phyloP scores from a whole-genome alignment of 2,113 vertebrate genomes.

The Anguilla japonica region DNA sequence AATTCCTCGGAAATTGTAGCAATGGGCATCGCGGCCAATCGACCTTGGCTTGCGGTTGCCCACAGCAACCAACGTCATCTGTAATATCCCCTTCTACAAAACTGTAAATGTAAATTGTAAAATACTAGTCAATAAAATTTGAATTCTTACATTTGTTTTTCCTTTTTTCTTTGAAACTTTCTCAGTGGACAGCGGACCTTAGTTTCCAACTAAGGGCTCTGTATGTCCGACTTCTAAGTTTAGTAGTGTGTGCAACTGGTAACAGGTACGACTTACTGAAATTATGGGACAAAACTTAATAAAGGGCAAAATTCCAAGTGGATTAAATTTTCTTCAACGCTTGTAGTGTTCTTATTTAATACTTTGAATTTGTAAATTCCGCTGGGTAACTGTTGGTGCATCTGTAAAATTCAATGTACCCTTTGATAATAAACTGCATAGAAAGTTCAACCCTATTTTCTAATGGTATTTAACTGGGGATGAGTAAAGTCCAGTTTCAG shows the following conservation, averaged over 20 bases:
- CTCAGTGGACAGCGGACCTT: constrained; percentile 5
- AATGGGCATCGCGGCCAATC: neutral
- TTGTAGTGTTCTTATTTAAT: constrained; percentile 12
- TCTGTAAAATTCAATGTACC: constrained; percentile 23
- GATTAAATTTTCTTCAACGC: neutral
- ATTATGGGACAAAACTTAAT: neutral
- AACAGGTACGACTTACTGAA: neutral
- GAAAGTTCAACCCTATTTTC: constrained; percentile 36
- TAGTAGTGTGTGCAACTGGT: neutral
- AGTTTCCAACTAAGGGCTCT: neutral
- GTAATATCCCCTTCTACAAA: neutral
- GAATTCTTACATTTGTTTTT: constrained; percentile 24
- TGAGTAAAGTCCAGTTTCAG: neutral
- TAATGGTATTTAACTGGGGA: constrained; percentile 20
- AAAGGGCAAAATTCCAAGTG: neutral
- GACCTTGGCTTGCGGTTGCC: neutral
- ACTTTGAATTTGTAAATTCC: constrained; percentile 10
- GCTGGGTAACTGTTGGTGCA: neutral
- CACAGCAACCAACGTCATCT: constrained; percentile 1
- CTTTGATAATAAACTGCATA: constrained; percentile 32
- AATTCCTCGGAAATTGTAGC: neutral
- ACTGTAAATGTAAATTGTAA: constrained; percentile 15
- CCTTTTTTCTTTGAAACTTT: constrained; percentile 6
- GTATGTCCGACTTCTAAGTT: neutral
- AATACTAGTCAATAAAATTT: constrained; percentile 33